phyloP scores from a whole-genome alignment of 23 tunicate species.

The Phallusia fumigata region DNA sequence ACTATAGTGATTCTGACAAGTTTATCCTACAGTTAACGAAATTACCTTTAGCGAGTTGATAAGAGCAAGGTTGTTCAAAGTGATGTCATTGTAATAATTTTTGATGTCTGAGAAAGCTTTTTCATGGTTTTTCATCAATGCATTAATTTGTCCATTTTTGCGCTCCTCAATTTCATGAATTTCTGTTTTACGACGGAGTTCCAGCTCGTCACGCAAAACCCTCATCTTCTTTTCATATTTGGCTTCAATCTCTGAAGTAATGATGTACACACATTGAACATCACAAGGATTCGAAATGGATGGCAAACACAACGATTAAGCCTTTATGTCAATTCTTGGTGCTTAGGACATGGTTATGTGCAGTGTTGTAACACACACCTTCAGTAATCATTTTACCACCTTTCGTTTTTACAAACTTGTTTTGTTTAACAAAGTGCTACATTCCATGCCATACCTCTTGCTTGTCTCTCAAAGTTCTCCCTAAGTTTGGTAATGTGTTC shows the following conservation, averaged over 20 bases:
- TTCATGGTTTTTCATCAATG: constrained; percentile 96
- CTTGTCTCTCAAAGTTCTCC: constrained; percentile 85
- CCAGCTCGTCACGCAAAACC: constrained; percentile 91
- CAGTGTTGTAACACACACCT: too few relatives aligned
- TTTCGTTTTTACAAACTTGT: too few relatives aligned
- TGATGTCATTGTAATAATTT: constrained; percentile 98
- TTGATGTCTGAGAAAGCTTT: constrained; percentile 97
- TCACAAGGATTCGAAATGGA: too few relatives aligned
- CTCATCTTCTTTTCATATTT: constrained; percentile 96
- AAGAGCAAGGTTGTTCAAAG: constrained; percentile 93
- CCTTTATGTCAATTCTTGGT: too few relatives aligned
- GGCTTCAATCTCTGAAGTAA: constrained; percentile 79
- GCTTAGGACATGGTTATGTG: too few relatives aligned
- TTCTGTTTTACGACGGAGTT: constrained; percentile 89
- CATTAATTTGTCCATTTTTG: constrained; percentile 96
- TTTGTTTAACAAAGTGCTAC: not conserved
- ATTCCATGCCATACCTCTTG: constrained; percentile 29
- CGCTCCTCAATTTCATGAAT: constrained; percentile 99
- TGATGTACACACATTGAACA: not conserved
- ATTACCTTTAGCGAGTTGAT: constrained; percentile 93
- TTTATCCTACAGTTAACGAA: too few relatives aligned
- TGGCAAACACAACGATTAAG: too few relatives aligned
- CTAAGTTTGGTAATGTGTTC: constrained; percentile 62
- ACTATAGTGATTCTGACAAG: too few relatives aligned
- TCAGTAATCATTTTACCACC: too few relatives aligned